These are phyloP conservation scores for Rhinopomastus cyanomelas DNA, from an alignment of 2,113 vertebrate species.

Conservation along the genomic window DNA sequence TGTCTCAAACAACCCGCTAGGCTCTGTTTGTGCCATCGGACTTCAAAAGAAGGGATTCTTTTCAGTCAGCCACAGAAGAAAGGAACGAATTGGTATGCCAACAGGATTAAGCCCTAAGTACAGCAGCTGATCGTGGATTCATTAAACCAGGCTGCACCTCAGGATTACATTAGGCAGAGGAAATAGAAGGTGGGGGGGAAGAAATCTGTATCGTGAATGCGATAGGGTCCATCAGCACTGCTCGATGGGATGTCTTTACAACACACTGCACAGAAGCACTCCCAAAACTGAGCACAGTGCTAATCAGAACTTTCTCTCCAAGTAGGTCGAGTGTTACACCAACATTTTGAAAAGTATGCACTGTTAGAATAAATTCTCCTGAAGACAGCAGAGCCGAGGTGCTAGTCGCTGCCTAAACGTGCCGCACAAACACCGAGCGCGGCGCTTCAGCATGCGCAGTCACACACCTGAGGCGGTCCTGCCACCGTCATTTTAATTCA, in stretches of 20 bases:
- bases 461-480: slow-evolving; percentile 74
- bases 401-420: slow-evolving; percentile 74
- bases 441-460: slow-evolving; percentile 71
- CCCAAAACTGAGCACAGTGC: slow-evolving; percentile 47
- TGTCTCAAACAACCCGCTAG: neutral
- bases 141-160: slow-evolving; percentile 60
- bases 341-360: slow-evolving; percentile 71
- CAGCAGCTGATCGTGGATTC: neutral
- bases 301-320: slow-evolving; percentile 73
- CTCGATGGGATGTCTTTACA: slow-evolving; percentile 69
- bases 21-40: neutral
- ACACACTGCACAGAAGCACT: slow-evolving; percentile 68
- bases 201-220: slow-evolving; percentile 55
- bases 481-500: slow-evolving; percentile 65
- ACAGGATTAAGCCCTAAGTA: slow-evolving; percentile 47
- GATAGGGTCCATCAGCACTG: slow-evolving; percentile 69
- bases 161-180: slow-evolving; percentile 53
- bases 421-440: slow-evolving; percentile 72
- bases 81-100: slow-evolving; percentile 60
- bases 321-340: slow-evolving; percentile 77
- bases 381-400: slow-evolving; percentile 61
- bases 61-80: slow-evolving; percentile 7
- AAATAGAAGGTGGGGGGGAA: neutral
- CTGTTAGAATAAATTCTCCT: slow-evolving; percentile 41
- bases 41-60: slow-evolving; percentile 30